Base-by-base conservation (phyloP, 2,888 invertebrate genomes). In the Sicus ferrugineus region DNA sequence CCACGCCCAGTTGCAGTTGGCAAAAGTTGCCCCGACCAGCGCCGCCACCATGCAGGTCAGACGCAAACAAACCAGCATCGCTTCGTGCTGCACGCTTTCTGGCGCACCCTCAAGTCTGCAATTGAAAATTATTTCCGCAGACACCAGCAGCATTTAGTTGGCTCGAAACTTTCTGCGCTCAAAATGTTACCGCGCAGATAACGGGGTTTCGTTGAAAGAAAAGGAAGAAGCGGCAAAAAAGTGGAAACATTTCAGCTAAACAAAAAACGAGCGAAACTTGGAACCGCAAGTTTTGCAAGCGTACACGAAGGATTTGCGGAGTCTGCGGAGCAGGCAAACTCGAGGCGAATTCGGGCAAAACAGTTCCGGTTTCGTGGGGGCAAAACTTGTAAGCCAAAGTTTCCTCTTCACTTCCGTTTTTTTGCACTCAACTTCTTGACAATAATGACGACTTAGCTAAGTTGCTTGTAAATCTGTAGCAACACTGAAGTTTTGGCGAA, bases 71-170 rank as follows among this genome's bases (percentile, higher is more conserved):
- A 61, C n/a, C 61, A 61, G 19, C 14, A 42, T 23, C 9, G 6
- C 21, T 61, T 30, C 30, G 42, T 7, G 28, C 21, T 58, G 67
- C 58, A n/a, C 48, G 26, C 59, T 58, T 59, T 59, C 31, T 19
- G 48, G 59, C 48, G 59, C 59, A 31, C 38, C 16, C 50, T 9
- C 50, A 52, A 52, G 50, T 50, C 19, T 64, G 50, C 64, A 59
- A 54, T 67, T 58, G 54, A 46, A 67, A 59, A 48, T 67, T 30
- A 67, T 67, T 59, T 21, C 67, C 67, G 59, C 67, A 67, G 58
- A 34, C 52, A 54, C 56, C 34, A 38, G 61, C n/a, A 42, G 42
- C 38, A 23, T 54, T 54, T 28, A 54, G 61, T 38, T 61, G 38
- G 54, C 26, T 2, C 21, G 16, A 66, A 66, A 66, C 31, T 54